These are phyloP conservation scores for Sturmia bella DNA, from an alignment of 2,888 invertebrate species.

Conservation along the genomic window DNA sequence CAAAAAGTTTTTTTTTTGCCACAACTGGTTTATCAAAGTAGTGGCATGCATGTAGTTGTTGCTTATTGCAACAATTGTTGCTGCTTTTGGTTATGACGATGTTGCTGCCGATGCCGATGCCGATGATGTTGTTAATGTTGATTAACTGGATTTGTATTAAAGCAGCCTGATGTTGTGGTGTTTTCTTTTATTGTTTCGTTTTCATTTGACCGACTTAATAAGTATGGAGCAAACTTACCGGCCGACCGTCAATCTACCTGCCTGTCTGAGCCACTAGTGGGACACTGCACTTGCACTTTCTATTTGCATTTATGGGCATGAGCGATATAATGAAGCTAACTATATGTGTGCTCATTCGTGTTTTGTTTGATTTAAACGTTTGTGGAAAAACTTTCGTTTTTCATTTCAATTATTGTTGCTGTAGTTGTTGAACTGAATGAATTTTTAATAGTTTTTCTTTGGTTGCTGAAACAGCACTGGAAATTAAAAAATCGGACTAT, in stretches of 20 bases:
- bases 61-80: slow-evolving; percentile 29
- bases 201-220: slow-evolving; percentile 67
- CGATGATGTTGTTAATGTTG: slow-evolving; percentile 42
- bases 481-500: slow-evolving; percentile 14
- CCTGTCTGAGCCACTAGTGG: slow-evolving; percentile 49
- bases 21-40: slow-evolving; percentile 65
- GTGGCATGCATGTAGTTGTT: slow-evolving; percentile 30
- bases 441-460: slow-evolving; percentile 48
- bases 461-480: slow-evolving; percentile 52
- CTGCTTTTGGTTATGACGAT: slow-evolving; percentile 45
- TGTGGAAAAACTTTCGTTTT: slow-evolving; percentile 81
- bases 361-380: slow-evolving; percentile 43
- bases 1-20: slow-evolving; percentile 22
- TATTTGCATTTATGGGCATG: slow-evolving; percentile 79
- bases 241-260: not conserved
- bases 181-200: slow-evolving; percentile 35
- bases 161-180: slow-evolving; percentile 41
- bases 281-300: slow-evolving; percentile 81
- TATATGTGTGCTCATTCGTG: slow-evolving; percentile 20
- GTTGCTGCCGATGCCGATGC: slow-evolving; percentile 37
- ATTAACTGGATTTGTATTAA: slow-evolving; percentile 64
- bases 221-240: slow-evolving; percentile 39
- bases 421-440: slow-evolving; percentile 2
- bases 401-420: slow-evolving; percentile 70
- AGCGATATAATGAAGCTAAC: slow-evolving; percentile 20